Base-by-base conservation (phyloP, 1,140 invertebrate species). In the Leptoteleia sp. region DNA sequence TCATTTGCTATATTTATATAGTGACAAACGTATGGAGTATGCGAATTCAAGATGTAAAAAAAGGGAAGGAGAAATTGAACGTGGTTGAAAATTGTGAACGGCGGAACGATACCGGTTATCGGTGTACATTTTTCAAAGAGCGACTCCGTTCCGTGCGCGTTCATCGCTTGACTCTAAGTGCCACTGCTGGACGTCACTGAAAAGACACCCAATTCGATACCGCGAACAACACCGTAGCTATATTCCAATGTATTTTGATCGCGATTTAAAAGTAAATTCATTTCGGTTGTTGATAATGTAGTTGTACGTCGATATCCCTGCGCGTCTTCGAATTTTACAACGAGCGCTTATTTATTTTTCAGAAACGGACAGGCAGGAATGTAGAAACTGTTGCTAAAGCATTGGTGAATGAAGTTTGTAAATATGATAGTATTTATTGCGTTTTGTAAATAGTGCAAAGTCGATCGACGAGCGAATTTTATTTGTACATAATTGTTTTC, bases 1-100 rank as follows among this genome's bases (percentile, higher is more conserved):
- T 62, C 33, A 76, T 76, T 76, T 76, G 55, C 57, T 70, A 70
- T 70, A 76, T 76, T 76, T 76, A 40, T 70, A 76, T 59, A 65
- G 71, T 59, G 37, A 47, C 27, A 59, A 64, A 31, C 3, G 31
- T 65, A 52, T 43, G 45, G 38, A 38, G 17, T 37, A 54, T 67
- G 62, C 29, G 31, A 67, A 47, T 52, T 52, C 38, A 27, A 59
- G 9, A 38, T 52, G 29, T 48, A 48, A 61, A 67, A n/a, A n/a
- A n/a, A n/a, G n/a, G n/a, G n/a, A n/a, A n/a, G n/a, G n/a, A n/a
- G n/a, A 47, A 38, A 15, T 9, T 13, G n/a, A 25, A 3, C 5
- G 19, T 3, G 19, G 19, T 22, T 22, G 19, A 35, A 52, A 38
- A 31, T 61, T 33, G 19, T 22, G 19, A 9, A 16, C 27, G 37